These are phyloP conservation scores for Tholera decimalis DNA, from an alignment of 2,888 invertebrate species.

Conservation along the genomic window DNA sequence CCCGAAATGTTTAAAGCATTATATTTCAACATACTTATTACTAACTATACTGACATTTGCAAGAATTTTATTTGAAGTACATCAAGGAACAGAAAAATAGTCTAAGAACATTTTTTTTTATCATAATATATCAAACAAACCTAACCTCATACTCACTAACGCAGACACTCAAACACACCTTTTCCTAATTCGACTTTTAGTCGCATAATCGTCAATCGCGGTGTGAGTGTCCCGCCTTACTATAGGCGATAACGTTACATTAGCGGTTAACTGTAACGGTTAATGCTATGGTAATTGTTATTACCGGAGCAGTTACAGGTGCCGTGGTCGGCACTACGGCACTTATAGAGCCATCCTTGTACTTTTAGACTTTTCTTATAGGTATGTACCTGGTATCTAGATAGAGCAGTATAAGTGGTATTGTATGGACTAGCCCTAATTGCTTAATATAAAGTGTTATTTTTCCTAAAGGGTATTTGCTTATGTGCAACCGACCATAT, in stretches of 20 bases:
- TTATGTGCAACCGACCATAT: too few species aligned
- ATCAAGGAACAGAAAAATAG: neutral
- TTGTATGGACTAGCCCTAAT: neutral
- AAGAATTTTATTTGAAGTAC: neutral
- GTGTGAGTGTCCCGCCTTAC: conserved; percentile 55
- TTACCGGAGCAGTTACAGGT: conserved; percentile 70
- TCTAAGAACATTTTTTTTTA: too few species aligned
- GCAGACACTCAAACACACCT: neutral
- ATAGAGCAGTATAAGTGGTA: neutral
- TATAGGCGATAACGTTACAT: conserved; percentile 80
- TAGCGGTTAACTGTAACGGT: conserved; percentile 82
- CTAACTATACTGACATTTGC: too few species aligned
- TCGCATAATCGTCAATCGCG: conserved; percentile 44
- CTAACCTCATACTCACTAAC: neutral
- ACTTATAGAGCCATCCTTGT: conserved; percentile 26
- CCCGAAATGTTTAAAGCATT: too few species aligned
- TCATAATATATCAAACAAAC: too few species aligned
- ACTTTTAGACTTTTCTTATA: conserved; percentile 41
- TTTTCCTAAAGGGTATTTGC: neutral
- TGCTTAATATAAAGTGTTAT: neutral
- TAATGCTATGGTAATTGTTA: conserved; percentile 87
- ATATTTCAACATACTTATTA: too few species aligned
- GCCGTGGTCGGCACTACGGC: conserved; percentile 48
- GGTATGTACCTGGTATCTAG: conserved; percentile 10
- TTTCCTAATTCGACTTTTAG: conserved; percentile 35